Percentiles rank a stretch among this genome's conserved stretches.
Conservation (phyloP, 2,888 invertebrate genomes). For the Azorinus chamasolen region DNA sequence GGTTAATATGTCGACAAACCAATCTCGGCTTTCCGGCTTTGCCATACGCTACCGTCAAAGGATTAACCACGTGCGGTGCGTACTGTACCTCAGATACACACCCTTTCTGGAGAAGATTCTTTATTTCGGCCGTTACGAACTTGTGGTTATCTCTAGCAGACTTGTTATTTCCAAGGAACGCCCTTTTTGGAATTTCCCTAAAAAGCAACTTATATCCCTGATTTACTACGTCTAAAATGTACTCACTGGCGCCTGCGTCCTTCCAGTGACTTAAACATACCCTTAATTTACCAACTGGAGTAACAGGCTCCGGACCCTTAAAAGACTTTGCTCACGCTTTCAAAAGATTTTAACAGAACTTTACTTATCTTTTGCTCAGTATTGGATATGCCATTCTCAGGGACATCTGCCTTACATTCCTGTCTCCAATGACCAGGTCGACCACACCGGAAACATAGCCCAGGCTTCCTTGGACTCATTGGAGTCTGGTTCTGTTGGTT, state of each 20-base stretch:
- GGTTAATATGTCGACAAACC: conserved; percentile 40
- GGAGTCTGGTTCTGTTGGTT: background rate
- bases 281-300: conserved; percentile 20
- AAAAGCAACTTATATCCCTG: conserved; percentile 35
- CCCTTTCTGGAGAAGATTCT: conserved; percentile 21
- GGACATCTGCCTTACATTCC: conserved; percentile 3
- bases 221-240: conserved; percentile 23
- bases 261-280: conserved; percentile 15
- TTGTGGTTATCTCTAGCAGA: conserved; percentile 27
- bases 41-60: conserved; percentile 52
- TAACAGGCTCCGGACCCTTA: conserved; percentile 1
- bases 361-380: conserved; percentile 20
- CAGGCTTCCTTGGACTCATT: conserved; percentile 9
- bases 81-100: conserved; percentile 25
- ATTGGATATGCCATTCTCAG: background rate
- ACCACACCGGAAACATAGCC: conserved; percentile 39
- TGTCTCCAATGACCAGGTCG: conserved; percentile 32
- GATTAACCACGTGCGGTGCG: conserved; percentile 28
- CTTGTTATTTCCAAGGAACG: conserved; percentile 28
- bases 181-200: conserved; percentile 9
- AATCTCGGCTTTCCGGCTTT: too few species aligned
- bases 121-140: conserved; percentile 31
- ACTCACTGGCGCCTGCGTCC: too few species aligned
- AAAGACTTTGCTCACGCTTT: too few species aligned
- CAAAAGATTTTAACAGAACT: background rate